A percentile compares a stretch with the other conserved stretches of the same genome.
phyloP scores from a whole-genome alignment of 2,113 vertebrate species.

The Oxyura jamaicensis region DNA sequence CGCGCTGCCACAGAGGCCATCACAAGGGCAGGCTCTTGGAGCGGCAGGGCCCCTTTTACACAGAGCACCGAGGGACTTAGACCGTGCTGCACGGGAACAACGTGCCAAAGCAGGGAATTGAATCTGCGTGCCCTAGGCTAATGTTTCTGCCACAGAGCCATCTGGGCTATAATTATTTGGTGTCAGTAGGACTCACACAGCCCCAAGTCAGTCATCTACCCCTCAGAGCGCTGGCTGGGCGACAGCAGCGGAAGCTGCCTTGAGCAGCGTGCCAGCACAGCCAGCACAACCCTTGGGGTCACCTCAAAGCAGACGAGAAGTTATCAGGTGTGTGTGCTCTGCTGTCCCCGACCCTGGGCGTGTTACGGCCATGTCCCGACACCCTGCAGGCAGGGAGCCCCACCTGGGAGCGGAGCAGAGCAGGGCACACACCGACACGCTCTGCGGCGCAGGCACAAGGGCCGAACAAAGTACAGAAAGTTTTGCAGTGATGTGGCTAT shows the following conservation, averaged over 20 bases:
- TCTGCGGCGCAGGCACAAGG: fast-evolving
- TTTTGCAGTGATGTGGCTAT: background rate
- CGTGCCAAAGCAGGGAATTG: background rate
- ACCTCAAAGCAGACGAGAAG: background rate
- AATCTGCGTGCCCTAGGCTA: background rate
- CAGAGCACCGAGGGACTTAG: fast-evolving
- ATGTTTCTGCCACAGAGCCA: background rate
- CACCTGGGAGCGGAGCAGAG: background rate
- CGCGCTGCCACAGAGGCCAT: background rate
- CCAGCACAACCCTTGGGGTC: background rate
- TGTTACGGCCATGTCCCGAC: fast-evolving
- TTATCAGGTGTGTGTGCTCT: fast-evolving
- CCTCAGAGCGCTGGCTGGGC: background rate
- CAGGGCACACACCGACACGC: fast-evolving
- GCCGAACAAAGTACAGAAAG: background rate
- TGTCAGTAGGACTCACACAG: background rate
- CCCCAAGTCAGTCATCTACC: background rate
- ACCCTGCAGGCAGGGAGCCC: background rate
- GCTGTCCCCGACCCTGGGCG: background rate
- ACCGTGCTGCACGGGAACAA: background rate
- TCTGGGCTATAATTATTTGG: background rate
- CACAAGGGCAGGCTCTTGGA: background rate
- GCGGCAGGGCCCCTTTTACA: background rate
- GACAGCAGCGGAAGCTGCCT: background rate
- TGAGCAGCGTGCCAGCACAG: background rate